Conservation (phyloP, 53 echinoderm and acorn worm genomes). For the Paracentrotus lividus region DNA sequence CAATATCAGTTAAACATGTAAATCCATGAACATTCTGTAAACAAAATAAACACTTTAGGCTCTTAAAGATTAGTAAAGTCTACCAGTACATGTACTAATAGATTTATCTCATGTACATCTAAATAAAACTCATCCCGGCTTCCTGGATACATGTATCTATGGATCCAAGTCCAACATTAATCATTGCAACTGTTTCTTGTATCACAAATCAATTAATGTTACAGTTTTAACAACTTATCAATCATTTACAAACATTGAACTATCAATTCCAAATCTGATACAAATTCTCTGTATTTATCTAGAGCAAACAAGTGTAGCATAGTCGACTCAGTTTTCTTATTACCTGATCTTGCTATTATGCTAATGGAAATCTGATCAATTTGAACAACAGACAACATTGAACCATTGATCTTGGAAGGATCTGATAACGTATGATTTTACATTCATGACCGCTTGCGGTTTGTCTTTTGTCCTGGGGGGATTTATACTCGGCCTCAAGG, state of each 20-base stretch:
- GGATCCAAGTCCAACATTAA: neutral
- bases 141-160: neutral
- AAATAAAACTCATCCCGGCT: neutral
- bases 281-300: neutral
- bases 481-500: slow-evolving; percentile 3
- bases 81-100: too few species aligned
- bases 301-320: slow-evolving; percentile 12
- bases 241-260: neutral
- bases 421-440: slow-evolving; percentile 52
- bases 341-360: too few species aligned
- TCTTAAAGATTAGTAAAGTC: neutral
- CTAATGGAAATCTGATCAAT: slow-evolving; percentile 43
- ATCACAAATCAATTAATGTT: neutral
- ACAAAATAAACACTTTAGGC: neutral
- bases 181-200: neutral
- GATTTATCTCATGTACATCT: neutral
- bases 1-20: neutral
- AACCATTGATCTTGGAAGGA: slow-evolving; percentile 28
- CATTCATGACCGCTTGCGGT: slow-evolving; percentile 31
- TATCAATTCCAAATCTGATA: slow-evolving; percentile 52
- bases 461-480: neutral
- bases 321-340: neutral
- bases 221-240: neutral
- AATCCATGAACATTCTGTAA: neutral
- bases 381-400: neutral